Evolutionary conservation across 2,888 invertebrate species (phyloP).

Genomic region (Achlya flavicornis): DNA sequence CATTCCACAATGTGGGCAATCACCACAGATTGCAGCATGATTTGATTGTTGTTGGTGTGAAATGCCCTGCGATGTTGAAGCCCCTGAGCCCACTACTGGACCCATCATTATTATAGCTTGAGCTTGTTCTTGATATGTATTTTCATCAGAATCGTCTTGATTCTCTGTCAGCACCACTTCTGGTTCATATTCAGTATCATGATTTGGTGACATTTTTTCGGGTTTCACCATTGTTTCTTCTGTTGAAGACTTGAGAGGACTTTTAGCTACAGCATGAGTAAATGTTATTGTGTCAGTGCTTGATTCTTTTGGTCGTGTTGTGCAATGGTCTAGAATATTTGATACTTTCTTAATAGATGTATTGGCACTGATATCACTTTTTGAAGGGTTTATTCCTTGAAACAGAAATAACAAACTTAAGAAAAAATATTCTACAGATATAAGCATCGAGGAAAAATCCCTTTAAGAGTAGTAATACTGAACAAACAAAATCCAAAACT

Average conservation of each 20-base stretch:
- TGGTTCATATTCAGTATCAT: slow-evolving; percentile 77
- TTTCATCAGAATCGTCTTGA: slow-evolving; percentile 69
- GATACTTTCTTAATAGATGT: slow-evolving; percentile 63
- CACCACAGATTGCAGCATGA: slow-evolving; percentile 84
- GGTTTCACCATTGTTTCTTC: slow-evolving; percentile 71
- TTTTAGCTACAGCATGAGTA: slow-evolving; percentile 58
- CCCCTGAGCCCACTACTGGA: slow-evolving; percentile 56
- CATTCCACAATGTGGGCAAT: slow-evolving; percentile 88
- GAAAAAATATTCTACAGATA: not conserved
- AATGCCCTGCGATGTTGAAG: slow-evolving; percentile 72
- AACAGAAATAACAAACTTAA: slow-evolving; percentile 25
- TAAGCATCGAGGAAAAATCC: too few species aligned
- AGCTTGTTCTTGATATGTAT: slow-evolving; percentile 57
- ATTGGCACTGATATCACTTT: slow-evolving; percentile 66
- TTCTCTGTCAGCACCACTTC: slow-evolving; percentile 78
- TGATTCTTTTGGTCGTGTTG: slow-evolving; percentile 61
- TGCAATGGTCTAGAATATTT: slow-evolving; percentile 58
- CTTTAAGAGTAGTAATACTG: too few species aligned
- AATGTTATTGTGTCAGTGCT: slow-evolving; percentile 56
- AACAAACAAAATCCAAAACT: too few species aligned
- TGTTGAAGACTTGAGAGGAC: slow-evolving; percentile 59
- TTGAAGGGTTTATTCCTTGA: slow-evolving; percentile 77
- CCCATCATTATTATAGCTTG: slow-evolving; percentile 65
- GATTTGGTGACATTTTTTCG: slow-evolving; percentile 76
- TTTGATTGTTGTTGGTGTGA: slow-evolving; percentile 71